phyloP scores from a whole-genome alignment of 2,797 vertebrate genomes.

The Sebastes baramenuke region DNA sequence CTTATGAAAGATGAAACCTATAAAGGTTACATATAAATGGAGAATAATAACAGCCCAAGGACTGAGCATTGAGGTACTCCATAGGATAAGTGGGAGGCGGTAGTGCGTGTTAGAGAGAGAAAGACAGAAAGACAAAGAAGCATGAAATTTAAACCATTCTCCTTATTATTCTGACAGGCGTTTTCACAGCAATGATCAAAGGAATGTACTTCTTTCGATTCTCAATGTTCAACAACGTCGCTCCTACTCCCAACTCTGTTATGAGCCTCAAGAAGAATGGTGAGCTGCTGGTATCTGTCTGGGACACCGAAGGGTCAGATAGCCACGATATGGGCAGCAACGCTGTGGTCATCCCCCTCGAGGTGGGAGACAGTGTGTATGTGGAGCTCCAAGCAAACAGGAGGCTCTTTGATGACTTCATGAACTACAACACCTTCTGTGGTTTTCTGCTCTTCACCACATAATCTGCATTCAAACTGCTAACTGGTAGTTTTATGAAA shows the following conservation, averaged over 20 bases:
- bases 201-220: constrained; percentile 68
- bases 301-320: constrained; percentile 46
- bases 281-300: constrained; percentile 39
- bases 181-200: constrained; percentile 57
- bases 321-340: constrained; percentile 58
- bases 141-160: neutral
- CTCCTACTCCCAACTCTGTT: constrained; percentile 37
- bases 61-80: too few species aligned
- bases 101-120: neutral
- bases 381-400: constrained; percentile 45
- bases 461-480: neutral
- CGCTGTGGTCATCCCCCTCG: constrained; percentile 60
- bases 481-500: too few species aligned
- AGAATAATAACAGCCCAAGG: too few species aligned
- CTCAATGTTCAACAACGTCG: constrained; percentile 63
- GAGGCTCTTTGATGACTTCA: constrained; percentile 17
- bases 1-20: too few species aligned
- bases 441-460: constrained; percentile 67
- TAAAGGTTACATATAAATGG: too few species aligned
- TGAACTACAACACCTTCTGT: constrained; percentile 68
- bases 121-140: neutral
- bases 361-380: constrained; percentile 61
- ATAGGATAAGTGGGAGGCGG: too few species aligned
- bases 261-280: constrained; percentile 63
- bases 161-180: constrained; percentile 32